Evolutionary conservation across 1,140 invertebrate genomes (phyloP).

Genomic region (Eriocheir sinensis): DNA sequence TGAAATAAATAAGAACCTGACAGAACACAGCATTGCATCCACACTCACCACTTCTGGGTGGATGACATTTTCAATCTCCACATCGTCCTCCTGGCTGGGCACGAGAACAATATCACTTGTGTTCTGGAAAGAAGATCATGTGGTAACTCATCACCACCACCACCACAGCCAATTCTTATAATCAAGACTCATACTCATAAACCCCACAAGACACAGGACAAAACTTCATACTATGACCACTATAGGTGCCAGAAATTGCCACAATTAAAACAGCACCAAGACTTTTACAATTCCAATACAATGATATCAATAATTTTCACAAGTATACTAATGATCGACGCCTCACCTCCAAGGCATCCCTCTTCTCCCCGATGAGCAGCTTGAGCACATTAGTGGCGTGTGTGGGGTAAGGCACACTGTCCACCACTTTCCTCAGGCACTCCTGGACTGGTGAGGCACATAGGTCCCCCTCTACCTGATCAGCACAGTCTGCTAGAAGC

Average conservation of each 20-base stretch:
- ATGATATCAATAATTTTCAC: no score
- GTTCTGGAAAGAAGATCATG: conserved; percentile 46
- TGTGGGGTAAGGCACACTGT: conserved; percentile 22
- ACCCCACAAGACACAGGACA: no score
- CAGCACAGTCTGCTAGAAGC: conserved; percentile 4
- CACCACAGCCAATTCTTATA: no score
- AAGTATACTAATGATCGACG: background rate
- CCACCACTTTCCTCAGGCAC: conserved; percentile 32
- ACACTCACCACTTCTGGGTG: conserved; percentile 68
- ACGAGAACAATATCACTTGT: conserved; percentile 57
- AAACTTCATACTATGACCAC: no score
- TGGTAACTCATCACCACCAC: no score
- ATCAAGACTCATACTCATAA: no score
- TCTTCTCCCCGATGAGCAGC: conserved; percentile 44
- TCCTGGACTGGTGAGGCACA: conserved; percentile 13
- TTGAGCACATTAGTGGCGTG: conserved; percentile 67
- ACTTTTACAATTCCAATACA: no score
- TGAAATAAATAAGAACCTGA: no score
- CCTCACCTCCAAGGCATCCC: conserved; percentile 58
- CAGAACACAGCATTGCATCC: background rate
- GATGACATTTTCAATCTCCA: conserved; percentile 68
- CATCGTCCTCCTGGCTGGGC: conserved; percentile 60
- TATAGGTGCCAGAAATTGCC: no score
- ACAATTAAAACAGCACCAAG: no score
- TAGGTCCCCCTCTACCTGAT: background rate